These are phyloP conservation scores for Erebia palarica DNA, from an alignment of 2,888 invertebrate genomes.

Conservation along the genomic window DNA sequence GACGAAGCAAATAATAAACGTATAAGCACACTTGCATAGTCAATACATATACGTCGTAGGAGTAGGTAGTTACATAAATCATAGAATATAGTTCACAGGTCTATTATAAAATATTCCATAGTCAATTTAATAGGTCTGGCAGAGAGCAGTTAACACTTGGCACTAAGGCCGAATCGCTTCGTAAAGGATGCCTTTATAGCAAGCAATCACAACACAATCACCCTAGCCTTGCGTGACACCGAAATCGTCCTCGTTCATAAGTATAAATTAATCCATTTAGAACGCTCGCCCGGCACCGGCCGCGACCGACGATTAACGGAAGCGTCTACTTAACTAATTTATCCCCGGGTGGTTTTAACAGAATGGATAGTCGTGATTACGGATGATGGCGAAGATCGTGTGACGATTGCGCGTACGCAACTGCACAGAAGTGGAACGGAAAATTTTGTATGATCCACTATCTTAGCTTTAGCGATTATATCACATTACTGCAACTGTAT, in stretches of 20 bases:
- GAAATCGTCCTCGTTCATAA: conserved; percentile 81
- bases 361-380: conserved; percentile 84
- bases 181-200: conserved; percentile 76
- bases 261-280: conserved; percentile 84
- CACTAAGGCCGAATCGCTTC: conserved; percentile 56
- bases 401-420: conserved; percentile 34
- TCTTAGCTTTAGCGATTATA: too few species aligned
- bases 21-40: too few species aligned
- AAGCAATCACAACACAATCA: conserved; percentile 81
- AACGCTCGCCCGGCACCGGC: conserved; percentile 74
- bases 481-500: background rate
- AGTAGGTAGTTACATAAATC: background rate
- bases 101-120: background rate
- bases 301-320: conserved; percentile 82
- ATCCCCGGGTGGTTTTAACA: conserved; percentile 83
- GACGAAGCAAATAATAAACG: too few species aligned
- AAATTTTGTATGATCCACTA: background rate
- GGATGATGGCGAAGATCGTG: conserved; percentile 47
- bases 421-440: conserved; percentile 12
- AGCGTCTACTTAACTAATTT: conserved; percentile 84
- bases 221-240: conserved; percentile 81
- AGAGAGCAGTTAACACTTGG: conserved; percentile 11
- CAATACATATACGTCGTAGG: too few species aligned
- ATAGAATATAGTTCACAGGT: background rate
- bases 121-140: conserved; percentile 31